Evolutionary conservation across 2,113 vertebrate genomes (phyloP), one percentile per base, ranked within the genome.

Genomic region (Hystrix brachyura): DNA sequence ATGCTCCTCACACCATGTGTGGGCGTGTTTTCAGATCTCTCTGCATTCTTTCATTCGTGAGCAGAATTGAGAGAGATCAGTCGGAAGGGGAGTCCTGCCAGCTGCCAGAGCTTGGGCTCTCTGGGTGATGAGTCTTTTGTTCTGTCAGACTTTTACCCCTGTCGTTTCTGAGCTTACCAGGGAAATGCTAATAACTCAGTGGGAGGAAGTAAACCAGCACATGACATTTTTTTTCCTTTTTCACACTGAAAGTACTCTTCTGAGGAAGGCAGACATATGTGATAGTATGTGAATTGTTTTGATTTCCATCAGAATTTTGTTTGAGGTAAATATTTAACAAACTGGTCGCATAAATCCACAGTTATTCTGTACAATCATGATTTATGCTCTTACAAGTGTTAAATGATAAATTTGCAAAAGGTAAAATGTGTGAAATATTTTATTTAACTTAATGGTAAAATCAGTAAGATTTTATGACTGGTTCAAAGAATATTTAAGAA

Each of bases 401-500:
- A 93, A 85, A 57, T 76, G 34, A 55, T 93, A 83, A 62, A 92
- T 92, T 90, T 71, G 55, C n/a, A 25, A 94, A 84, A 74, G 32
- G 21, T 80, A 80, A 91, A 92, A 18, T 46, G 71, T 96, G n/a
- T 86, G 65, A 94, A 53, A 94, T 60, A 83, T 91, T 84, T 95
- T 93, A 92, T 89, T 65, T 95, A 87, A 76, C 38, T 84, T 46
- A 90, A 72, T 83, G 32, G 69, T 25, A 55, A 79, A 67, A 74
- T 62, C 23, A 88, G 62, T 78, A 92, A 60, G 25, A 11, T 96
- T 27, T 90, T 92, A 71, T 87, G 38, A 78, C 29, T 84, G 14
- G 14, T 79, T 84, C 27, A 90, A 79, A 88, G 53, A 94, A 17
- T 67, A 74, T 95, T 92, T 87, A 48, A 90, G 34, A 94, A 29